Evolutionary conservation across 1,140 invertebrate genomes (phyloP).

Genomic region (Drosophila sproati): DNA sequence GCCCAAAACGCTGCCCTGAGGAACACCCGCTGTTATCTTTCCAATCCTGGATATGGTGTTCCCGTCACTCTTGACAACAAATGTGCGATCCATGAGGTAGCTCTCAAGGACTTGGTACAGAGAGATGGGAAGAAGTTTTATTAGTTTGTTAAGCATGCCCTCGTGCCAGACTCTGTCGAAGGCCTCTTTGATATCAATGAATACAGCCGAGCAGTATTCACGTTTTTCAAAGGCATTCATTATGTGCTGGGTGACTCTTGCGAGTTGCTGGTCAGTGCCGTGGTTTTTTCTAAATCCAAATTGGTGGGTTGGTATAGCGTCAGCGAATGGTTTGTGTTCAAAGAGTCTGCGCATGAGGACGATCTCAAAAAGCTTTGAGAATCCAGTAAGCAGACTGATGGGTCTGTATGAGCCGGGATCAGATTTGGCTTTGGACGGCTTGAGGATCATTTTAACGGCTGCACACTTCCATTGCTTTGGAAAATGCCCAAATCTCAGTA

Average conservation of each 20-base stretch:
- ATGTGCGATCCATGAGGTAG: conserved; percentile 10
- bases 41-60: neutral
- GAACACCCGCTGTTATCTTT: conserved; percentile 13
- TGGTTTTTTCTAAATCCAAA: conserved; percentile 26
- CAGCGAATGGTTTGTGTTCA: neutral
- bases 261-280: conserved; percentile 14
- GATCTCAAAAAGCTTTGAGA: conserved; percentile 29
- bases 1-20: conserved; percentile 28
- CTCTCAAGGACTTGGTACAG: conserved; percentile 4
- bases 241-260: conserved; percentile 4
- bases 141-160: conserved; percentile 13
- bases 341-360: conserved; percentile 1
- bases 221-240: conserved; percentile 1
- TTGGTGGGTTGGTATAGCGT: conserved; percentile 19
- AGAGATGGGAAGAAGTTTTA: conserved; percentile 3
- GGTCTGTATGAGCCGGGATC: conserved; percentile 4
- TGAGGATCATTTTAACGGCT: neutral
- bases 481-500: neutral
- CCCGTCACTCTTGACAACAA: neutral
- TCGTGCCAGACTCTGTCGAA: conserved; percentile 36
- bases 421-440: conserved; percentile 3
- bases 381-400: neutral
- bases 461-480: conserved; percentile 25
- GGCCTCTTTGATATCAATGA: conserved; percentile 20
- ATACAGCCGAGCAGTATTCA: conserved; percentile 23